Percentiles rank a stretch among this genome's conserved stretches.
Conservation (phyloP, 2,113 vertebrate genomes). For the Toxotes chatareus region DNA sequence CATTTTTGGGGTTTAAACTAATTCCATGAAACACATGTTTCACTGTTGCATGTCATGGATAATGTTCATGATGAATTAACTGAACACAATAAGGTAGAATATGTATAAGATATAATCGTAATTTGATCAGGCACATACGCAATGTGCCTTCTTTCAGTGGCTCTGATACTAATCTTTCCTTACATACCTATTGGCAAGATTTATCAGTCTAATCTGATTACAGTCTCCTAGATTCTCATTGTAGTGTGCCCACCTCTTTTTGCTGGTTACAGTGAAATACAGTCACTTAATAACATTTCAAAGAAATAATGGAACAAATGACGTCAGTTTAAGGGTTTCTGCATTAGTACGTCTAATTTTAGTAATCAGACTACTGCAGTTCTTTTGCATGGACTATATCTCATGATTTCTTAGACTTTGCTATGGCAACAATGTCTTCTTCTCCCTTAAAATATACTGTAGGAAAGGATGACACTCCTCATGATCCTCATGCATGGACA, state of each 20-base stretch:
- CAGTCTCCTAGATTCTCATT: conserved; percentile 2
- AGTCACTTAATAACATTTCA: neutral
- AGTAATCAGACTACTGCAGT: neutral
- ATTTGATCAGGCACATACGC: neutral
- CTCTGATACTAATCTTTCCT: conserved; percentile 11
- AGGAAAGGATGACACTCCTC: neutral
- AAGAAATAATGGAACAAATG: conserved; percentile 19
- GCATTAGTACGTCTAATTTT: conserved; percentile 35
- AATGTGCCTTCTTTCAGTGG: neutral
- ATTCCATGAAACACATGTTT: conserved; percentile 16
- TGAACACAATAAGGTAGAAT: conserved; percentile 2
- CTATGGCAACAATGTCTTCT: neutral
- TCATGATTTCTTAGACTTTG: neutral
- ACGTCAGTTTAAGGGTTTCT: conserved; percentile 14
- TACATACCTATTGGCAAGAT: conserved; percentile 4
- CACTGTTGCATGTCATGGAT: conserved; percentile 1
- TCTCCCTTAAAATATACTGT: conserved; percentile 4
- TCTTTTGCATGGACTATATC: neutral
- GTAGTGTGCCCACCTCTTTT: conserved; percentile 11
- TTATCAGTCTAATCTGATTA: conserved; percentile 38
- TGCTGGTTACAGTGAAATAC: neutral
- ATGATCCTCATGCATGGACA: neutral
- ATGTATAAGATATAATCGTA: neutral
- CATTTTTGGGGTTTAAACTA: conserved; percentile 25
- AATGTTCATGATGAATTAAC: conserved; percentile 20